phyloP scores from a whole-genome alignment of 2,888 invertebrate genomes.

The Phalera bucephala region DNA sequence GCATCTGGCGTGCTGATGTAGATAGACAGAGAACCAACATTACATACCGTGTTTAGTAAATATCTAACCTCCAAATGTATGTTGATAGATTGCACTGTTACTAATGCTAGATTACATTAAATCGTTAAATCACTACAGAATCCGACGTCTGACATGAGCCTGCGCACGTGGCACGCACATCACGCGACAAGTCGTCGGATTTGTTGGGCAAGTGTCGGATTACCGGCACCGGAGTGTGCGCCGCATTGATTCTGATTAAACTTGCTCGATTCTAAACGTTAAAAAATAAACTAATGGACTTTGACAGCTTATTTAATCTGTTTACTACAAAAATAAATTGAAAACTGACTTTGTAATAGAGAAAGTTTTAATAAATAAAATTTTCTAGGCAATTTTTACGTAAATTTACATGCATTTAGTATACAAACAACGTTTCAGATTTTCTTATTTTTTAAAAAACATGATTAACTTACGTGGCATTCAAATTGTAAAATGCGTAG shows the following conservation, averaged over 20 bases:
- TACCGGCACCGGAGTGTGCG: slow-evolving; percentile 38
- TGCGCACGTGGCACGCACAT: slow-evolving; percentile 44
- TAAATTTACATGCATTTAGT: too few relatives aligned
- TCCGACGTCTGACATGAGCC: slow-evolving; percentile 16
- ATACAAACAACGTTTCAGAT: too few relatives aligned
- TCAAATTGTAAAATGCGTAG: too few relatives aligned
- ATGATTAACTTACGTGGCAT: too few relatives aligned
- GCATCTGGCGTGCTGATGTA: too few relatives aligned
- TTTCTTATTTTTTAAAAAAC: too few relatives aligned
- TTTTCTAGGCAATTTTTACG: slow-evolving; percentile 7
- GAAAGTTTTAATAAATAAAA: slow-evolving; percentile 21
- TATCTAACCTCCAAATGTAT: too few relatives aligned
- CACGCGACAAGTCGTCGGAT: slow-evolving; percentile 52
- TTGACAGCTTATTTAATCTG: slow-evolving; percentile 34
- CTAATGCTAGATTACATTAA: too few relatives aligned
- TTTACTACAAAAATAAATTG: slow-evolving; percentile 20
- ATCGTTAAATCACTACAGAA: slow-evolving; percentile 9
- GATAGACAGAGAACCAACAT: too few relatives aligned
- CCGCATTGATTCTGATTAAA: slow-evolving; percentile 49
- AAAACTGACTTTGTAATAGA: slow-evolving; percentile 17
- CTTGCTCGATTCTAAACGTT: slow-evolving; percentile 38
- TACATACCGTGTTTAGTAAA: too few relatives aligned
- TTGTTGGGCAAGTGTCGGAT: slow-evolving; percentile 56
- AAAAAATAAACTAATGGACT: slow-evolving; percentile 42
- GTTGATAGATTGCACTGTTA: too few relatives aligned